Percentiles rank a stretch among this genome's conserved stretches.
Evolutionary conservation across 2,888 invertebrate species (phyloP).

Genomic region (Pediacus dermestoides): DNA sequence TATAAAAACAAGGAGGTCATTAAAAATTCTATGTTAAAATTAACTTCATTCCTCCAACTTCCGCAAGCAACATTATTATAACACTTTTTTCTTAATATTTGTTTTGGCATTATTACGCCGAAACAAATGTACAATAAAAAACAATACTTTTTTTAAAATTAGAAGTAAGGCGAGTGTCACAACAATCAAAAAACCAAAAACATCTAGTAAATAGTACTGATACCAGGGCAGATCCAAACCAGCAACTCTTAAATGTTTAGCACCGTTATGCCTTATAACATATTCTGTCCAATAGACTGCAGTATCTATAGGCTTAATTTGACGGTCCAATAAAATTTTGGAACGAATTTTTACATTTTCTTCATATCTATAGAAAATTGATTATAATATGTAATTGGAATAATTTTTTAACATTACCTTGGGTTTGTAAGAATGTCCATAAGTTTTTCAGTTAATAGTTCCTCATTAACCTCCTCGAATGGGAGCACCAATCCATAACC

Average conservation of each 20-base stretch:
- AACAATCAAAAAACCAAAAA: too few species aligned
- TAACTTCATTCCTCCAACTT: too few species aligned
- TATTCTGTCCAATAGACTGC: constrained; percentile 29
- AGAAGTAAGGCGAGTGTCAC: too few species aligned
- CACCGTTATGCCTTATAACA: constrained; percentile 25
- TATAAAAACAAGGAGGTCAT: too few species aligned
- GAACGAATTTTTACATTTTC: constrained; percentile 20
- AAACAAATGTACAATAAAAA: too few species aligned
- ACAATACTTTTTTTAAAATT: too few species aligned
- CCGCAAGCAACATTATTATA: too few species aligned
- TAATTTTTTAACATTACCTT: constrained; percentile 27
- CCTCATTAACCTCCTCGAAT: constrained; percentile 40
- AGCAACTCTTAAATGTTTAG: constrained; percentile 24
- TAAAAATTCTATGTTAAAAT: too few species aligned
- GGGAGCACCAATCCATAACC: constrained; percentile 48
- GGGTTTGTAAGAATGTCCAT: constrained; percentile 35
- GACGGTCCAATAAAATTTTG: constrained; percentile 21
- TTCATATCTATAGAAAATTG: constrained; percentile 19
- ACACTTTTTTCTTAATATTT: too few species aligned
- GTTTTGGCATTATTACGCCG: too few species aligned
- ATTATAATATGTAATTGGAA: not conserved
- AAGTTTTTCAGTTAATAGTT: constrained; percentile 35
- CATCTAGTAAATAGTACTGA: constrained; percentile 27
- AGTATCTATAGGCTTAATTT: constrained; percentile 19
- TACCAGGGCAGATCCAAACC: constrained; percentile 26